These are phyloP conservation scores for Campopleginae sp. DNA, from an alignment of 2,888 invertebrate species.

Conservation along the genomic window DNA sequence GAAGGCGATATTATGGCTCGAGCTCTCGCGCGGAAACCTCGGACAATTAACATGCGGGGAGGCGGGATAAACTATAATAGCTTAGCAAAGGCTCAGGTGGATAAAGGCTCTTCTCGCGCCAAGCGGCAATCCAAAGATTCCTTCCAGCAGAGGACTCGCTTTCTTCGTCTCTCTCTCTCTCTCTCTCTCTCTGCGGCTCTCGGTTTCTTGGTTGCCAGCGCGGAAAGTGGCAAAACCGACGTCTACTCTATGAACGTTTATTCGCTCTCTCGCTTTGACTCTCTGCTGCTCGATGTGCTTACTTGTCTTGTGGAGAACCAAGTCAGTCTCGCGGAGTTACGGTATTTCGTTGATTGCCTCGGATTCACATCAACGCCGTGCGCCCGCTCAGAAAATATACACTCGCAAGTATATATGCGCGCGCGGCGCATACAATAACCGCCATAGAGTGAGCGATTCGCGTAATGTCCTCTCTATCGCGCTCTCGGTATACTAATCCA, in stretches of 20 bases:
- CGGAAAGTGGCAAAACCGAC: slow-evolving; percentile 28
- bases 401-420: slow-evolving; percentile 50
- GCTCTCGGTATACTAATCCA: slow-evolving; percentile 29
- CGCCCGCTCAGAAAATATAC: slow-evolving; percentile 31
- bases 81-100: slow-evolving; percentile 67
- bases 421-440: slow-evolving; percentile 24
- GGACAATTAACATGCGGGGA: slow-evolving; percentile 79
- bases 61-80: slow-evolving; percentile 67
- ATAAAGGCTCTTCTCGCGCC: slow-evolving; percentile 56
- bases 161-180: slow-evolving; percentile 24
- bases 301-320: slow-evolving; percentile 52
- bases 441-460: slow-evolving; percentile 27
- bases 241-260: slow-evolving; percentile 50
- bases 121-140: slow-evolving; percentile 61
- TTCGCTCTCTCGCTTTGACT: slow-evolving; percentile 25
- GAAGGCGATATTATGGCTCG: slow-evolving; percentile 80
- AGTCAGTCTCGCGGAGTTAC: slow-evolving; percentile 71
- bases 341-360: slow-evolving; percentile 79
- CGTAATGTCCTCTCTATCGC: slow-evolving; percentile 27
- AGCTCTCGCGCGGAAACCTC: slow-evolving; percentile 73
- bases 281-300: slow-evolving; percentile 38
- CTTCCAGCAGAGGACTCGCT: slow-evolving; percentile 57
- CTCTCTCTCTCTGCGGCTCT: too few species aligned
- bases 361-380: slow-evolving; percentile 70
- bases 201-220: background rate